These are phyloP conservation scores for Solea senegalensis DNA, from an alignment of 2,113 vertebrate species.

Conservation along the genomic window DNA sequence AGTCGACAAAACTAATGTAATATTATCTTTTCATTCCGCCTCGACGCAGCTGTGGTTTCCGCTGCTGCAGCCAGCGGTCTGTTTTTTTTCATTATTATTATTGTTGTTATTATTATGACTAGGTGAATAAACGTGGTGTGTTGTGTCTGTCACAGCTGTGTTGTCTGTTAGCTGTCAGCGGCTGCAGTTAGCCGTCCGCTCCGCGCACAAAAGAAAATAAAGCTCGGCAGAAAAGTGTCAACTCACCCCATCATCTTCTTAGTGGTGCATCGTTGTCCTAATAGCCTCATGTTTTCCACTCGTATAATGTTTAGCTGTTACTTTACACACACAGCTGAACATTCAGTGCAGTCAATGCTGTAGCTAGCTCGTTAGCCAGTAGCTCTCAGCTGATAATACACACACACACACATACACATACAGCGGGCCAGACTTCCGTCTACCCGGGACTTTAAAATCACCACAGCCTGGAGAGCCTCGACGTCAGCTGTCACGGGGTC, in stretches of 20 bases:
- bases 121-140: neutral
- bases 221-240: neutral
- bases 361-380: conserved; percentile 13
- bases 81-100: too few species aligned
- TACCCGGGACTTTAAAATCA: conserved; percentile 45
- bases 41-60: neutral
- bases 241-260: conserved; percentile 47
- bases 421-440: conserved; percentile 50
- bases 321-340: neutral
- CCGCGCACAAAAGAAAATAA: neutral
- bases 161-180: conserved; percentile 36
- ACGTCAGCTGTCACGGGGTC: conserved; percentile 17
- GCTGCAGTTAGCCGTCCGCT: conserved; percentile 24
- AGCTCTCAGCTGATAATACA: conserved; percentile 30
- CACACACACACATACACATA: neutral
- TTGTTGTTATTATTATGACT: neutral
- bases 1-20: neutral
- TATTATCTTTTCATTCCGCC: neutral
- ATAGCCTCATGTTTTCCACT: neutral
- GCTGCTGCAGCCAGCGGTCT: conserved; percentile 25
- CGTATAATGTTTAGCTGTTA: conserved; percentile 7
- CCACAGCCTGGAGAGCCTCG: conserved; percentile 37
- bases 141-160: conserved; percentile 14
- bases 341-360: neutral
- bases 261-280: neutral